phyloP scores from a whole-genome alignment of 2,113 vertebrate species.

The Megalops atlanticus region DNA sequence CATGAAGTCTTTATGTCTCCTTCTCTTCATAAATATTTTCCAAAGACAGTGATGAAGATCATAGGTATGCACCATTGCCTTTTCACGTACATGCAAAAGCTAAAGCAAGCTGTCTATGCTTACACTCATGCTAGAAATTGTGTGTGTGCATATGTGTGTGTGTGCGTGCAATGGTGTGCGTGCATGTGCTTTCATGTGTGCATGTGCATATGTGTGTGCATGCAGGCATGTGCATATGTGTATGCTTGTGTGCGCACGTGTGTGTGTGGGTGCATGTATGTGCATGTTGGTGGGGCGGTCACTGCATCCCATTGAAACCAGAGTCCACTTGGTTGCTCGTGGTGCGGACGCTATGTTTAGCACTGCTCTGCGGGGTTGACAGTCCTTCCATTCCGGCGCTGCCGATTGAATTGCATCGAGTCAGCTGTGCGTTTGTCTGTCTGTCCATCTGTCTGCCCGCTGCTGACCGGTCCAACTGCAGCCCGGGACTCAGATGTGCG shows the following conservation, averaged over 20 bases:
- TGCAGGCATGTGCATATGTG: constrained; percentile 13
- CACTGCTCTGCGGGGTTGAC: constrained; percentile 31
- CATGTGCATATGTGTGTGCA: not conserved
- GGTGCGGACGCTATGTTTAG: constrained; percentile 68
- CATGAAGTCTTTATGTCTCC: not conserved
- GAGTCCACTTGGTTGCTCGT: constrained; percentile 31
- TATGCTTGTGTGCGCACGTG: not conserved
- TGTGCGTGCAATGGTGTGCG: not conserved
- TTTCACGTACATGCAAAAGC: too few relatives aligned
- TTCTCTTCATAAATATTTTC: too few relatives aligned
- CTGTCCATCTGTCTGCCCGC: constrained; percentile 22
- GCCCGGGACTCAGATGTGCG: not conserved
- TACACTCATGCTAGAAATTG: too few relatives aligned
- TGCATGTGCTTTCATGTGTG: not conserved
- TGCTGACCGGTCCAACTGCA: not conserved
- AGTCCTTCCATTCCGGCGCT: constrained; percentile 42
- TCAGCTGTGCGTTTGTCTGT: constrained; percentile 59
- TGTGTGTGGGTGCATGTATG: not conserved
- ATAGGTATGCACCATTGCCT: too few relatives aligned
- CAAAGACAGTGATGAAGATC: too few relatives aligned
- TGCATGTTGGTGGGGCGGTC: not conserved
- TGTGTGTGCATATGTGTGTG: not conserved
- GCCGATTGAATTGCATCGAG: constrained; percentile 70
- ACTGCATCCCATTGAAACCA: constrained; percentile 44
- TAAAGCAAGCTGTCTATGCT: too few relatives aligned